Conservation (phyloP, 2,797 vertebrate species). For the Galagoides demidoff region DNA sequence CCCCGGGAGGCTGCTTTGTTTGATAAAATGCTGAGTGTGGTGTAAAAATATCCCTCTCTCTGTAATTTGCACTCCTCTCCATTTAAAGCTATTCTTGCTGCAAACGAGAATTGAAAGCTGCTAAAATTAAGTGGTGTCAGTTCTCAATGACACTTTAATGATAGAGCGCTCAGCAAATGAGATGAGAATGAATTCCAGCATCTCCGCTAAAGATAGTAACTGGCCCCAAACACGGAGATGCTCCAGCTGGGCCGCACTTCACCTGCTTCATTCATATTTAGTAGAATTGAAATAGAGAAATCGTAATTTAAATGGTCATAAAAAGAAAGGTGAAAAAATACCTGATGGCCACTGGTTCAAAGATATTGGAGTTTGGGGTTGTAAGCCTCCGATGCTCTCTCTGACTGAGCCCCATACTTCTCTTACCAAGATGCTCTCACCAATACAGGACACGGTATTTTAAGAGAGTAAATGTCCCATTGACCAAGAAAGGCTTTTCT, state of each 20-base stretch:
- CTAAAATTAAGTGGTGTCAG: constrained; percentile 99
- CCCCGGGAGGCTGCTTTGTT: constrained; percentile 91
- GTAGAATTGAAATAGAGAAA: constrained; percentile 90
- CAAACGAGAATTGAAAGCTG: constrained; percentile 94
- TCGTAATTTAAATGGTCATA: constrained; percentile 92
- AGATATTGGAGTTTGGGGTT: constrained; percentile 64
- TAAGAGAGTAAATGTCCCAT: neutral
- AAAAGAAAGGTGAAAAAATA: constrained; percentile 74
- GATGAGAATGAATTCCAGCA: constrained; percentile 94
- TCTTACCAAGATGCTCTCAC: neutral
- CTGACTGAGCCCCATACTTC: constrained; percentile 5
- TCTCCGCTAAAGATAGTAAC: constrained; percentile 95
- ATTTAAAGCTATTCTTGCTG: constrained; percentile 92
- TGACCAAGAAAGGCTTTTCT: neutral
- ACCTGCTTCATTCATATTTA: constrained; percentile 93
- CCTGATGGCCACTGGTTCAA: constrained; percentile 25
- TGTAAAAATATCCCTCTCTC: constrained; percentile 92
- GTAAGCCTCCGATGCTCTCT: neutral
- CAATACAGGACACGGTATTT: neutral
- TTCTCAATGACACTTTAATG: constrained; percentile 99
- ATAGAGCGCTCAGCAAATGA: constrained; percentile 95
- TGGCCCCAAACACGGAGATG: constrained; percentile 81
- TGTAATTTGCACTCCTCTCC: constrained; percentile 90
- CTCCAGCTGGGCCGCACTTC: constrained; percentile 91
- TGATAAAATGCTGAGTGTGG: constrained; percentile 92